Evolutionary conservation across 2,113 vertebrate species (phyloP).

Genomic region (Artemisiospiza belli): DNA sequence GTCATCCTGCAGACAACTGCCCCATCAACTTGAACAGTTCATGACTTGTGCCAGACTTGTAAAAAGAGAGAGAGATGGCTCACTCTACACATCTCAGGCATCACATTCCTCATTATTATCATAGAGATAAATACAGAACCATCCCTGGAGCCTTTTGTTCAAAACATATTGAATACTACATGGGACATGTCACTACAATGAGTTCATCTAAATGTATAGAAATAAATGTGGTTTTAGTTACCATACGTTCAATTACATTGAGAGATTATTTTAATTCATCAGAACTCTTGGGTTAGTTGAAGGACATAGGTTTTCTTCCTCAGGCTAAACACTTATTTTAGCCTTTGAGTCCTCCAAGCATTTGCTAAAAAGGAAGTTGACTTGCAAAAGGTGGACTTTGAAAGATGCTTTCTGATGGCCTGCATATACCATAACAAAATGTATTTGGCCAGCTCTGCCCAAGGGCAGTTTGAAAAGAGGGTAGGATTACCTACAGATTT

Average conservation of each 20-base stretch:
- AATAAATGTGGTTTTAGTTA: neutral
- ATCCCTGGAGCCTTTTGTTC: neutral
- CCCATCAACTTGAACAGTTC: neutral
- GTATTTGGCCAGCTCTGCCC: neutral
- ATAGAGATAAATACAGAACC: neutral
- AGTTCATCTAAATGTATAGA: neutral
- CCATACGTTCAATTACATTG: neutral
- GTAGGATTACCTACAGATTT: neutral
- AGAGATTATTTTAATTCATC: neutral
- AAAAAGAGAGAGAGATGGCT: neutral
- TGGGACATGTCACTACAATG: neutral
- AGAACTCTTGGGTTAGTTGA: neutral
- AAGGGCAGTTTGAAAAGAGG: neutral
- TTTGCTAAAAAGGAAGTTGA: neutral
- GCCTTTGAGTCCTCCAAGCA: neutral
- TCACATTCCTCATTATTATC: neutral
- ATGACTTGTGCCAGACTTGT: neutral
- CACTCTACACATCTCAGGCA: neutral
- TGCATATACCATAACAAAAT: neutral
- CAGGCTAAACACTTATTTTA: neutral
- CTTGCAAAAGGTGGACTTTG: neutral
- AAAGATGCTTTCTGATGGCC: neutral
- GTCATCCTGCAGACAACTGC: neutral
- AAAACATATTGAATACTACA: neutral
- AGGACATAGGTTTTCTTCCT: neutral